These are phyloP conservation scores for Grammomys surdaster DNA, from an alignment of 2,113 vertebrate species.

Conservation along the genomic window DNA sequence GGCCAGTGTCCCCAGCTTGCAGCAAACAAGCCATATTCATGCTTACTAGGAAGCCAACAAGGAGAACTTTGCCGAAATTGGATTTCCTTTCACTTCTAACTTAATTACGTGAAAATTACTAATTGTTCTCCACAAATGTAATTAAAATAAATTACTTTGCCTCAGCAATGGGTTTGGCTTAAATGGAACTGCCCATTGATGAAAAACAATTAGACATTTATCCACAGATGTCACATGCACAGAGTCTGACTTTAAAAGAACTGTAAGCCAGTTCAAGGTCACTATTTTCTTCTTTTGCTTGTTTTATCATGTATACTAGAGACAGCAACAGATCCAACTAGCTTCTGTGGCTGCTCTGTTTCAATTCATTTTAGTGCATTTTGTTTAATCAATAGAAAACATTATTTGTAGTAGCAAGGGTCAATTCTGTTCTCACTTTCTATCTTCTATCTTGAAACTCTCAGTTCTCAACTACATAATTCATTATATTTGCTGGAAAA, in stretches of 20 bases:
- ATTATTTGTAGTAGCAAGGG: not conserved
- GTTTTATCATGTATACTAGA: not conserved
- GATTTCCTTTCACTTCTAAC: constrained; percentile 48
- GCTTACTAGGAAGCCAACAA: constrained; percentile 21
- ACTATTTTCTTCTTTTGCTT: not conserved
- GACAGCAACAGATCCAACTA: not conserved
- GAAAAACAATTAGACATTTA: not conserved
- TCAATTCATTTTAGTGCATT: not conserved
- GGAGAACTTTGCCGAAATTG: not conserved
- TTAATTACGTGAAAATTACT: not conserved
- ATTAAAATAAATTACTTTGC: not conserved
- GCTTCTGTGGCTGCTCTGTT: not conserved
- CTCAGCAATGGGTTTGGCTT: constrained; percentile 1
- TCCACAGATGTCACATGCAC: not conserved
- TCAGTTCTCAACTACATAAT: not conserved
- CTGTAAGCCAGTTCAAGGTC: not conserved
- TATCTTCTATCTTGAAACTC: not conserved
- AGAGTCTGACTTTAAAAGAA: not conserved
- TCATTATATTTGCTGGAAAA: not conserved
- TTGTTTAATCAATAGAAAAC: not conserved
- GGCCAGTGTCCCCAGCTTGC: not conserved
- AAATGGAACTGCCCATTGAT: not conserved
- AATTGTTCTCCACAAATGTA: constrained; percentile 41
- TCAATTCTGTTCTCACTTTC: not conserved
- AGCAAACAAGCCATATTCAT: constrained; percentile 1